Evolutionary conservation across 2,797 vertebrate genomes (phyloP), one percentile per base, ranked within the genome.

Genomic region (Neomorphus geoffroyi): DNA sequence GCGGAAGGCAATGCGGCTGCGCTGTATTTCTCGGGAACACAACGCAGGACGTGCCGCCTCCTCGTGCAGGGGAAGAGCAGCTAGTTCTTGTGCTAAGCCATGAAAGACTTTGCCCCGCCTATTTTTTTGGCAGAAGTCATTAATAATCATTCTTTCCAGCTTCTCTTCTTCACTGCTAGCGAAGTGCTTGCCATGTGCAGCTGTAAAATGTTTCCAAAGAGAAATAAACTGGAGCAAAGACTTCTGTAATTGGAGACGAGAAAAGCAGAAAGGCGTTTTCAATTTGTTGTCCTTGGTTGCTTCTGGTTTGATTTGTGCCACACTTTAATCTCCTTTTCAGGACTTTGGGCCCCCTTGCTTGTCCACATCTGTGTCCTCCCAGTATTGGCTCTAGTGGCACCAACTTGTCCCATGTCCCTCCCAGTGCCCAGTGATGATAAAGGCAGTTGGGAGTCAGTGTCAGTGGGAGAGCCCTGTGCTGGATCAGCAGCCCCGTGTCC

Each of bases 161-260:
- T 83, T 96, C 75, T 43, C 48, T 60, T 95, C 78, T 90, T 96
- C 48, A 56, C 90, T 32, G 1, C 82, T 92, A 75, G 90, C 78
- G 67, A 88, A 86, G 80, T 88, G 61, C 71, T 97, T 95, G 93
- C 90, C 89, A 93, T 97, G 91, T 96, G 88, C 94, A 96, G 95
- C 96, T 97, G 94, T 94, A 95, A 92, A 93, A 94, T 84, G 61
- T 96, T 97, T 97, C 97, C 96, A 90, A 91, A 94, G 93, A 86
- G 87, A 88, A 96, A 92, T 82, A 84, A 97, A 86, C 28, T 92
- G 66, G 41, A 94, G 87, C 74, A 89, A 72, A 90, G 90, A 61
- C 53, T 58, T 73, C 50, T 90, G 93, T 88, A 94, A 96, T 66
- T 1, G 21, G 96, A 95, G 90, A 94, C 5, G 62, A 88, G 43